Percentiles rank a stretch among this genome's conserved stretches.
These are phyloP conservation scores for Bettongia penicillata DNA, from an alignment of 2,113 vertebrate species.

Conservation along the genomic window DNA sequence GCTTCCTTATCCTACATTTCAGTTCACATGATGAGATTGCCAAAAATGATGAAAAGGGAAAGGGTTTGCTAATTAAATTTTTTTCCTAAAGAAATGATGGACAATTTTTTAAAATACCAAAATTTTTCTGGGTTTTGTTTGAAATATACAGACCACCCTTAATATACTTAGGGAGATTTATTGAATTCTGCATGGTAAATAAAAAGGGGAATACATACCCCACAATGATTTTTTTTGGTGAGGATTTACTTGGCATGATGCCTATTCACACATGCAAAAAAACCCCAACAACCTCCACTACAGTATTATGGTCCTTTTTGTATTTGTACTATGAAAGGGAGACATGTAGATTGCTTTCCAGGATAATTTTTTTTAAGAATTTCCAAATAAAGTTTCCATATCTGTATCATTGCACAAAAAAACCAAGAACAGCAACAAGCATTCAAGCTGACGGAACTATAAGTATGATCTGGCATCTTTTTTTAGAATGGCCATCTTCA, in stretches of 20 bases:
- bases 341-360: slow-evolving; percentile 27
- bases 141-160: background rate
- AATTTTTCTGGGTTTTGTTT: slow-evolving; percentile 31
- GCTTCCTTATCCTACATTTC: slow-evolving; percentile 64
- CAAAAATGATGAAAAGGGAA: slow-evolving; percentile 64
- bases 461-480: background rate
- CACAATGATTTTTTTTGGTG: background rate
- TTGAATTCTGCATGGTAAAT: slow-evolving; percentile 47
- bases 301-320: background rate
- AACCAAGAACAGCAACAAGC: background rate
- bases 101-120: slow-evolving; percentile 28
- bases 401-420: slow-evolving; percentile 12
- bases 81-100: slow-evolving; percentile 58
- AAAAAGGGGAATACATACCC: slow-evolving; percentile 37
- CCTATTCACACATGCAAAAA: slow-evolving; percentile 43
- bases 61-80: slow-evolving; percentile 47
- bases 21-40: slow-evolving; percentile 53
- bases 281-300: background rate
- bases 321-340: slow-evolving; percentile 11
- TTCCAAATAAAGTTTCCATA: slow-evolving; percentile 26
- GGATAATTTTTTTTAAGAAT: background rate
- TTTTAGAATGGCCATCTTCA: background rate
- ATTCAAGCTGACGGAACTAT: background rate
- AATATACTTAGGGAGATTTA: slow-evolving; percentile 57
- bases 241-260: slow-evolving; percentile 25